phyloP scores from a whole-genome alignment of 2,797 vertebrate species.

The Hozukius guyotensis region DNA sequence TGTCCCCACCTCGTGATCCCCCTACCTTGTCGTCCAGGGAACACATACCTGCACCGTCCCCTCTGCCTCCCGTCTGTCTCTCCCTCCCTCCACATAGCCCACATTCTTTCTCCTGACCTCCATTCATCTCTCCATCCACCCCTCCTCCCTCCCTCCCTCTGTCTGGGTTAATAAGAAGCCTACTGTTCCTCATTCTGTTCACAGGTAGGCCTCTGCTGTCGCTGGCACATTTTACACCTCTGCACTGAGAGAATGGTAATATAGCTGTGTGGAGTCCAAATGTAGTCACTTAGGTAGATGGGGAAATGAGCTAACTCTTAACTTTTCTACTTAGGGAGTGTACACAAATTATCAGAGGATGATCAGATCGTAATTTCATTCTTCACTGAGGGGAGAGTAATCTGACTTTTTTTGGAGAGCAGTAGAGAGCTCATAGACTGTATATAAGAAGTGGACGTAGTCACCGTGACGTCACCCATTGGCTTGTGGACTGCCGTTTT shows the following conservation, averaged over 20 bases:
- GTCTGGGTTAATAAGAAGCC: slow-evolving; percentile 73
- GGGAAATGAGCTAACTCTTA: background rate
- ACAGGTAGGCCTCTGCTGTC: slow-evolving; percentile 55
- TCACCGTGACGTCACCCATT: too few species aligned
- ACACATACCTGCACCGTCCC: slow-evolving; percentile 69
- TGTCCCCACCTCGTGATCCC: slow-evolving; percentile 31
- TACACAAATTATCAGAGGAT: background rate
- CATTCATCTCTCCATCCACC: slow-evolving; percentile 66
- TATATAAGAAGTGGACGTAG: too few species aligned
- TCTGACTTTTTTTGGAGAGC: too few species aligned
- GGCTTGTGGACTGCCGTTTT: too few species aligned
- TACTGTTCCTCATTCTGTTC: slow-evolving; percentile 69
- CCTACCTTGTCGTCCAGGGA: slow-evolving; percentile 28
- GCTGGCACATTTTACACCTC: slow-evolving; percentile 64
- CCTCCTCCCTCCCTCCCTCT: slow-evolving; percentile 25
- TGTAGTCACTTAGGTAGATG: too few species aligned
- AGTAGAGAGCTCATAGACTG: too few species aligned
- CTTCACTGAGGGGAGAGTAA: background rate
- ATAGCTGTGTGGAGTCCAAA: background rate
- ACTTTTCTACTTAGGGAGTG: background rate
- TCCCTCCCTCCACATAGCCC: slow-evolving; percentile 68
- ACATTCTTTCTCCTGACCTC: slow-evolving; percentile 80
- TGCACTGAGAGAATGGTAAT: background rate
- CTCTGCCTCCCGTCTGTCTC: slow-evolving; percentile 29
- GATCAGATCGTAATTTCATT: background rate